Base-by-base conservation (phyloP, 1,140 invertebrate genomes). In the Acromyrmex heyeri region DNA sequence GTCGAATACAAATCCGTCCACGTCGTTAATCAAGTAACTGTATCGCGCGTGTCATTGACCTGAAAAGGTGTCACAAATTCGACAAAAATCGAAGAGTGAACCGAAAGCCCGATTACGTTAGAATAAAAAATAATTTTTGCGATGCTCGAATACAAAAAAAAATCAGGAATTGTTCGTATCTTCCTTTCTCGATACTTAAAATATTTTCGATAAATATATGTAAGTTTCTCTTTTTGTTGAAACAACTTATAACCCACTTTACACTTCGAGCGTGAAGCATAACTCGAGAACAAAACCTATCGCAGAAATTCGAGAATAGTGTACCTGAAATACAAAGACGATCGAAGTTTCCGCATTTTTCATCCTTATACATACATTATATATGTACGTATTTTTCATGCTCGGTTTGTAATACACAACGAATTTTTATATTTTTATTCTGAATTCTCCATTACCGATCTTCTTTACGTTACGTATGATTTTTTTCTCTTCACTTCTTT, bases 1-100 rank as follows among this genome's bases (percentile, higher is more conserved):
- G 55, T 62, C 79, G 14, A 83, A 73, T 73, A 73, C 55, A 73
- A 83, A 83, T 75, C 69, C 57, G 55, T 83, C 38, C 67, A n/a
- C n/a, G 48, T 73, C 79, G 55, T 83, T 83, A 75, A 83, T 83
- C 79, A 83, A 61, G 55, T 61, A 62, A 75, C 55, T 48, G 44
- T 48, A 67, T 44, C 64, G 78, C 8, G 53, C 24, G 79, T 24
- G 44, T 73, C 53, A n/a, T 14, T 83, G 55, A 61, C 38, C 34
- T 3, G 38, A 21, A 50, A 83, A 61, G 27, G 14, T 21, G 18
- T 73, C 7, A 57, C 57, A 82, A 55, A 67, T 21, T 55, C 30
- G 30, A 44, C n/a, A 38, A 69, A 73, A 73, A 57, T 34, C 79
- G 14, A 30, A 21, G 55, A 61, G 8, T n/a, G 14, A 57, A 27